Conservation (phyloP, 2,113 vertebrate genomes). For the Micronisus gabar region DNA sequence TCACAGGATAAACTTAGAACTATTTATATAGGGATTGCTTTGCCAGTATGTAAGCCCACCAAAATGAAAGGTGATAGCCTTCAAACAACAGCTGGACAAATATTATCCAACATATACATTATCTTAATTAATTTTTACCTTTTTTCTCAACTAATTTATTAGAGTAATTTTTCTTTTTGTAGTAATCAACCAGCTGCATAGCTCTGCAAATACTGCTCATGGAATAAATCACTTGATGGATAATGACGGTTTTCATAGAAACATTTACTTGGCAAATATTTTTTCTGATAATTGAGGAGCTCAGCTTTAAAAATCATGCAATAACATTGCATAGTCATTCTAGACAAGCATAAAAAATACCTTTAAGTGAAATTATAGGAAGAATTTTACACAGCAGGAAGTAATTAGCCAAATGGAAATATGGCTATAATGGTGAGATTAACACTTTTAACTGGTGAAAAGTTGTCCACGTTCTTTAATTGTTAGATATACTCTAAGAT, state of each 20-base stretch:
- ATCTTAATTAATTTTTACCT: constrained; percentile 52
- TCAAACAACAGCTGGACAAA: constrained; percentile 48
- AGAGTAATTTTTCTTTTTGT: constrained; percentile 17
- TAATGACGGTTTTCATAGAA: constrained; percentile 23
- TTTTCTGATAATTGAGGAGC: constrained; percentile 36
- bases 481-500: constrained; percentile 10
- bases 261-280: constrained; percentile 50
- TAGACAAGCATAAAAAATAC: constrained; percentile 6
- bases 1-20: constrained; percentile 22
- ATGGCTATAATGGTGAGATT: not conserved
- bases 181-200: constrained; percentile 16
- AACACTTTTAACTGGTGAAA: not conserved
- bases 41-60: not conserved
- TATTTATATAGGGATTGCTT: constrained; percentile 28
- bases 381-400: constrained; percentile 33
- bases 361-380: constrained; percentile 27
- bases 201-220: constrained; percentile 1
- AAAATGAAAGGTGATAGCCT: constrained; percentile 34
- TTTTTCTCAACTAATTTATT: constrained; percentile 44
- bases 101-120: constrained; percentile 47
- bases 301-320: constrained; percentile 6
- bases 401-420: constrained; percentile 42
- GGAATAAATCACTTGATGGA: constrained; percentile 23
- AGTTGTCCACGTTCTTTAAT: constrained; percentile 13
- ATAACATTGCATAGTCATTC: not conserved